A percentile compares a stretch with the other conserved stretches of the same genome.
Conservation (phyloP, 2,113 vertebrate genomes). For the Carassius auratus region DNA sequence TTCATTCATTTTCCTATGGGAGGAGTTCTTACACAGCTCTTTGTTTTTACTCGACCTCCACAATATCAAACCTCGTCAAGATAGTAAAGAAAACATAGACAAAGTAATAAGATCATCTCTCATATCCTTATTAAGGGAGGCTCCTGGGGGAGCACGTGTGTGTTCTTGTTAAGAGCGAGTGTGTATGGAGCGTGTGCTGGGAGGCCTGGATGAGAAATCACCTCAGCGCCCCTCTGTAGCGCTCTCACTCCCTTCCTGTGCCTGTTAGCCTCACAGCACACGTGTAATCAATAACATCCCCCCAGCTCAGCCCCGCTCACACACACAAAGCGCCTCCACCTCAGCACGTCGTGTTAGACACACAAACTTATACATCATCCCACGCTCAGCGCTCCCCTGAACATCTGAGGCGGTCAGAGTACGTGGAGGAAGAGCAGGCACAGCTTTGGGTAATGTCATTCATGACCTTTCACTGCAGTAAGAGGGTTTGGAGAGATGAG, state of each 20-base stretch:
- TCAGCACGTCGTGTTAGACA: slow-evolving; percentile 28
- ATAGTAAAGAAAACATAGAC: slow-evolving; percentile 33
- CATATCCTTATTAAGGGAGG: slow-evolving; percentile 41
- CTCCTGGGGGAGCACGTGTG: slow-evolving; percentile 29
- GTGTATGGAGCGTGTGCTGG: not conserved
- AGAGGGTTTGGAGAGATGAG: slow-evolving; percentile 59
- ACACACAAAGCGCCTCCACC: not conserved
- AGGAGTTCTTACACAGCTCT: not conserved
- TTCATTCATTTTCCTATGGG: not conserved
- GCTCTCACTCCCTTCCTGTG: slow-evolving; percentile 25
- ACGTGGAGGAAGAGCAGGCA: slow-evolving; percentile 40
- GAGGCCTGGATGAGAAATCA: slow-evolving; percentile 34
- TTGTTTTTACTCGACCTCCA: slow-evolving; percentile 4
- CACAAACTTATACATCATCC: slow-evolving; percentile 33
- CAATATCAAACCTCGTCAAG: slow-evolving; percentile 7
- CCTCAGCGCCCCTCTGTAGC: slow-evolving; percentile 40
- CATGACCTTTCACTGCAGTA: slow-evolving; percentile 50
- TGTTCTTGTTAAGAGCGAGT: slow-evolving; percentile 31
- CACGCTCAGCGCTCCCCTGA: slow-evolving; percentile 2
- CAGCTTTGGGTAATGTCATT: slow-evolving; percentile 59
- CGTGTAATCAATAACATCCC: slow-evolving; percentile 55
- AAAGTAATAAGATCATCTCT: slow-evolving; percentile 51
- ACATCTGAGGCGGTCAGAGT: slow-evolving; percentile 8
- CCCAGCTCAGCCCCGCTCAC: not conserved
- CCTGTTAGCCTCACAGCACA: slow-evolving; percentile 50